These are phyloP conservation scores for Phalanger gymnotis DNA, from an alignment of 2,797 vertebrate genomes.

Conservation along the genomic window DNA sequence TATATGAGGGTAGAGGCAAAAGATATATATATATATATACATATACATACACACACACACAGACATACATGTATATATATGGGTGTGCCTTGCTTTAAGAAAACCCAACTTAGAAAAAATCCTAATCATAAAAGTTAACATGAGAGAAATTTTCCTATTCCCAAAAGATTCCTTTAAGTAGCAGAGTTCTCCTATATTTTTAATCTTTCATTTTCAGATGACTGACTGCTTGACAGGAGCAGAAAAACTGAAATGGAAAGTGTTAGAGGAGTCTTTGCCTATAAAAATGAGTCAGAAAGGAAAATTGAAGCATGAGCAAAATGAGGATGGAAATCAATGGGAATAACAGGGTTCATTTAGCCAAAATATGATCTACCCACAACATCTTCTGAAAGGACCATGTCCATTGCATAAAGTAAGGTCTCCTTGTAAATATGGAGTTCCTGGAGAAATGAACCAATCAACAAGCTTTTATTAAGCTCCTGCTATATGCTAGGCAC, in stretches of 20 bases:
- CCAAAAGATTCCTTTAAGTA: neutral
- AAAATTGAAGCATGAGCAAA: neutral
- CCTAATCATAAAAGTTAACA: constrained; percentile 6
- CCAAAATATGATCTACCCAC: neutral
- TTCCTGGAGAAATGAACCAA: neutral
- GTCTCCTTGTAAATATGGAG: neutral
- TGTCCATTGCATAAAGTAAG: neutral
- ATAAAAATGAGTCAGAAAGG: constrained; percentile 40
- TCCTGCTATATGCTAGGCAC: neutral
- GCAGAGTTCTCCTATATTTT: constrained; percentile 11
- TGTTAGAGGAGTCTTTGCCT: constrained; percentile 3
- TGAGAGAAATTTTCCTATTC: neutral
- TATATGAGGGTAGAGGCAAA: neutral
- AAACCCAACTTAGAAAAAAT: constrained; percentile 1
- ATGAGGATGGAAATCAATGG: neutral
- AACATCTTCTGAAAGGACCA: constrained; percentile 2
- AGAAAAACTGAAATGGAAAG: constrained; percentile 28
- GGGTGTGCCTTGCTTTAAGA: neutral
- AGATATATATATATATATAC: too few species aligned
- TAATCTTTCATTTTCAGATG: constrained; percentile 33
- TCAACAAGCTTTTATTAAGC: neutral
- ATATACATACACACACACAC: too few species aligned
- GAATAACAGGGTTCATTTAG: neutral
- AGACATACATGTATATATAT: too few species aligned
- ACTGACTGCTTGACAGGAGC: constrained; percentile 10